Conservation (phyloP, 2,113 vertebrate species). For the Dipodomys ordii region DNA sequence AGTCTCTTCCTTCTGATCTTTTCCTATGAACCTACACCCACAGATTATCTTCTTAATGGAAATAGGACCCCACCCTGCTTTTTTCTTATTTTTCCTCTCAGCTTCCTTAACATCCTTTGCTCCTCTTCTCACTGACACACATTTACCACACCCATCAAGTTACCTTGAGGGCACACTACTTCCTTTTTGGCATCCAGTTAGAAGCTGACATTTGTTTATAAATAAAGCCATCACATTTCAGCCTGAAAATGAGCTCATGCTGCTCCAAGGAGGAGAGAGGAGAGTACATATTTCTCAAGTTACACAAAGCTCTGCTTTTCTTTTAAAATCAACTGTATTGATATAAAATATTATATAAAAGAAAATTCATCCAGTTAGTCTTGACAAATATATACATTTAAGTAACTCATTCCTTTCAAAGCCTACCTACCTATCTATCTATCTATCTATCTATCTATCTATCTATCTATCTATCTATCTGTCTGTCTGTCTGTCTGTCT, state of each 20-base stretch:
- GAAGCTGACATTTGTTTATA: conserved; percentile 63
- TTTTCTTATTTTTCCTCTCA: not conserved
- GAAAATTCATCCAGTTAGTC: not conserved
- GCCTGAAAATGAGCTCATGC: conserved; percentile 7
- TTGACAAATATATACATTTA: not conserved
- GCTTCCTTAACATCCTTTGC: conserved; percentile 31
- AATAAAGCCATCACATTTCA: conserved; percentile 57
- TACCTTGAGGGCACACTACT: not conserved
- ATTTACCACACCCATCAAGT: not conserved
- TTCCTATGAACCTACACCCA: not conserved
- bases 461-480: too few species aligned
- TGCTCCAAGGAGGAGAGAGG: not conserved
- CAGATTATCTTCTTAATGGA: conserved; percentile 56
- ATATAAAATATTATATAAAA: conserved; percentile 37
- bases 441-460: too few species aligned
- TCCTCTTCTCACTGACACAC: conserved; percentile 21
- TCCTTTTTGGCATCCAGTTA: conserved; percentile 52
- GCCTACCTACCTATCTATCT: too few species aligned
- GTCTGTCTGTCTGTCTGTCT: too few species aligned
- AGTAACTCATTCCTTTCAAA: not conserved
- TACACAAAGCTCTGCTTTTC: conserved; percentile 14
- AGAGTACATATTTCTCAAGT: conserved; percentile 28
- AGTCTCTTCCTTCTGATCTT: conserved; percentile 38
- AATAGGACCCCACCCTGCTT: not conserved
- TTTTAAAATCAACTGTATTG: conserved; percentile 38